Base-by-base conservation (phyloP, 2,113 vertebrate species). In the Mastomys coucha region DNA sequence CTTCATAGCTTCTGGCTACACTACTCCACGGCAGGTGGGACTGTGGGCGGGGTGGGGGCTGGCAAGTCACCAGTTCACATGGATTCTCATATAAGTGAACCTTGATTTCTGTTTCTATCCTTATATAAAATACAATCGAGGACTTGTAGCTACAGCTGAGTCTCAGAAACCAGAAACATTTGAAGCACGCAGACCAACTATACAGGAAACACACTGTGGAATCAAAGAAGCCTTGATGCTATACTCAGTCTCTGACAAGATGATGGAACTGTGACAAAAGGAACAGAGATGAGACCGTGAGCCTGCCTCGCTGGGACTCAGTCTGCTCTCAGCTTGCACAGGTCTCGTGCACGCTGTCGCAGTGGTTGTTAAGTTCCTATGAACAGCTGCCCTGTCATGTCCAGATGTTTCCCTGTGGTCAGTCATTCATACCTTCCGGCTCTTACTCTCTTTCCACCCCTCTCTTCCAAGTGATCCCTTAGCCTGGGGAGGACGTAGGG, bases 1-100 rank as follows among this genome's bases (percentile, higher is more conserved):
- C 45, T 95, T 88, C 4, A 69, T 75, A 69, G 88, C 60, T 80
- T 80, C 80, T 93, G 45, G 45, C 49, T 75, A 89, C 80, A 65
- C 19, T n/a, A 36, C 24, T 58, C 0, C 26, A 56, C 67, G 69
- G 4, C 33, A 36, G 45, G n/a, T 5, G 77, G 20, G 78, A 11
- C 7, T 33, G 28, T 16, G 19, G 51, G 14, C 4, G n/a, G n/a
- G n/a, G n/a, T n/a, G n/a, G n/a, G 36, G 70, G 65, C 65, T 5
- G 12, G 3, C 49, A 11, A 84, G 95, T 28, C 73, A 67, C 60
- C 36, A 85, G 78, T 13, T 73, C 39, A 60, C 5, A 49, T 2
- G 7, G 12, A 13, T 45, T 10, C 39, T 7, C 33, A 8, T 8
- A 45, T 19, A 49, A 70, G 3, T 72, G 63, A 78, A 39, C 13